Evolutionary conservation across 1,140 invertebrate genomes (phyloP).

Genomic region (Phymastichus coffea): DNA sequence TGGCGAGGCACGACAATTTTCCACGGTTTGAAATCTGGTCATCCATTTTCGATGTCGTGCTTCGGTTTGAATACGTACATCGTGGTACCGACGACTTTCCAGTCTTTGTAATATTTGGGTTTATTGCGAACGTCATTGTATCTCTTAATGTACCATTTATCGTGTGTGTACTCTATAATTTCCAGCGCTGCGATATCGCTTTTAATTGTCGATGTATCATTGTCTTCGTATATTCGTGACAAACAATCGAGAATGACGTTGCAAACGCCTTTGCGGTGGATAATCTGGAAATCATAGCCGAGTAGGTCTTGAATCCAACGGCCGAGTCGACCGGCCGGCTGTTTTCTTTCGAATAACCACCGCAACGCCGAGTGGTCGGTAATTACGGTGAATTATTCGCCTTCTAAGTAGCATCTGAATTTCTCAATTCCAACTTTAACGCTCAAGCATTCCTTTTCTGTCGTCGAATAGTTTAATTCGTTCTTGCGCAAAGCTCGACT

Average conservation of each 20-base stretch:
- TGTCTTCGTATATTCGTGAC: neutral
- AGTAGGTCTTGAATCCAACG: neutral
- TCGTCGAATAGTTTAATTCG: neutral
- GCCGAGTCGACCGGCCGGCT: neutral
- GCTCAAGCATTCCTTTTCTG: neutral
- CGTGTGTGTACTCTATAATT: too few relatives aligned
- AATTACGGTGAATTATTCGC: neutral
- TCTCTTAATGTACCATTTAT: too few relatives aligned
- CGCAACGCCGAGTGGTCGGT: neutral
- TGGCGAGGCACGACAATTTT: constrained; percentile 14
- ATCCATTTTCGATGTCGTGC: neutral
- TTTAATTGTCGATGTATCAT: neutral
- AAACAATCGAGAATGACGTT: neutral
- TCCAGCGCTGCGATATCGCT: too few relatives aligned
- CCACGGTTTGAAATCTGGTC: neutral
- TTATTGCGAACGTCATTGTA: too few relatives aligned
- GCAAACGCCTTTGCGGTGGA: neutral
- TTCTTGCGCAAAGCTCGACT: neutral
- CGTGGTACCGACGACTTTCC: neutral
- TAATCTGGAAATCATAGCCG: neutral
- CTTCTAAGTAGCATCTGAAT: neutral
- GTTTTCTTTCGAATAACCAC: neutral
- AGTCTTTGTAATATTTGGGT: neutral
- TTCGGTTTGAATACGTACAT: neutral
- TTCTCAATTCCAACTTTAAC: neutral